Percentiles rank a stretch among this genome's conserved stretches.
These are phyloP conservation scores for Gallinago jamesoni DNA, from an alignment of 2,113 vertebrate genomes.

Conservation along the genomic window DNA sequence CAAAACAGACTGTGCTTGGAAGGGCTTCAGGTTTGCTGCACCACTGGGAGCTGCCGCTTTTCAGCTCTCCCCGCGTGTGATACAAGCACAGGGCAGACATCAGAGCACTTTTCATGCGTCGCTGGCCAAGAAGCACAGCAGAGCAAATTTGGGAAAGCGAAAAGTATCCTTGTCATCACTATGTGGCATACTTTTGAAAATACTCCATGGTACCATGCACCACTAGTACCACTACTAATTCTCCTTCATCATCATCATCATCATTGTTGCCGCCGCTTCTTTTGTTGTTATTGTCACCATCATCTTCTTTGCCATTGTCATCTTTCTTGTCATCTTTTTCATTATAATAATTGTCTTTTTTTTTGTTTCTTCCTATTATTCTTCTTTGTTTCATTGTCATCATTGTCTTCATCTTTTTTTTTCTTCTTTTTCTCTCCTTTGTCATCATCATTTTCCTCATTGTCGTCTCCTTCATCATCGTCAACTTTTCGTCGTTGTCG, in stretches of 20 bases:
- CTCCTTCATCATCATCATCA: not conserved
- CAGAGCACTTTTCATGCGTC: not conserved
- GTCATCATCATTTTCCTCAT: not conserved
- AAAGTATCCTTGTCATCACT: not conserved
- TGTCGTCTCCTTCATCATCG: not conserved
- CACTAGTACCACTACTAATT: not conserved
- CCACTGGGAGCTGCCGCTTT: not conserved
- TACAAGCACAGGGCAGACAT: not conserved
- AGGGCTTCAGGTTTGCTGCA: not conserved
- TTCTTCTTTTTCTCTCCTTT: not conserved
- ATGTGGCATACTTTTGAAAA: not conserved
- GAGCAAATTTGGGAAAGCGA: not conserved
- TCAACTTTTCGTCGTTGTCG: too few relatives aligned
- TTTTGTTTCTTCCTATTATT: too few relatives aligned
- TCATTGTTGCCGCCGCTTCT: too few relatives aligned
- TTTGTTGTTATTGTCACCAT: not conserved
- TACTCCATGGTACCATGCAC: not conserved
- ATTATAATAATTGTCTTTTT: too few relatives aligned
- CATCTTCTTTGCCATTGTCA: not conserved
- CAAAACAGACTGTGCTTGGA: not conserved
- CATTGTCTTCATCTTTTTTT: not conserved
- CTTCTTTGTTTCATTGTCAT: too few relatives aligned
- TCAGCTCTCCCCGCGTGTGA: not conserved
- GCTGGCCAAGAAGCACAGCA: not conserved
- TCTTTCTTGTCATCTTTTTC: not conserved